Evolutionary conservation across 2,888 invertebrate genomes (phyloP).

Genomic region (Alloscopus bannaensis): DNA sequence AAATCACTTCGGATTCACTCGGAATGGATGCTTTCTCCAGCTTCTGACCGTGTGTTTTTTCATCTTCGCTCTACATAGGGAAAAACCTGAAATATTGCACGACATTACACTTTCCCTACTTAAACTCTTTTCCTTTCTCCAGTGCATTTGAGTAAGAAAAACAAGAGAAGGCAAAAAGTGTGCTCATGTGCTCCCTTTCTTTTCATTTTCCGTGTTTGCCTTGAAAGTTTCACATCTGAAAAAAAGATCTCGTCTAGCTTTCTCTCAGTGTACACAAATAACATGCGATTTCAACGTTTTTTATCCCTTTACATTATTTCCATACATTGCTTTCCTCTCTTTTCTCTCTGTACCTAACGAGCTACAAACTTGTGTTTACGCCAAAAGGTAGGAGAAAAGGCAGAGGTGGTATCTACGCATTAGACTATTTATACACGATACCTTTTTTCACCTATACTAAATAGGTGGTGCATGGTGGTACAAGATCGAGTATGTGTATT

Average conservation of each 20-base stretch:
- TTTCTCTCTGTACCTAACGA: no score
- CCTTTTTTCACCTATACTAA: no score
- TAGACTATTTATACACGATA: no score
- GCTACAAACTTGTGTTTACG: no score
- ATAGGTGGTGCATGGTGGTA: slow-evolving; percentile 2
- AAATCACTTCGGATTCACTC: slow-evolving; percentile 54
- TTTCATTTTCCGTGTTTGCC: slow-evolving; percentile 15
- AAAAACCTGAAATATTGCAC: neutral
- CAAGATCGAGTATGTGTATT: neutral
- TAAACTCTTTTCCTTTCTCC: slow-evolving; percentile 4
- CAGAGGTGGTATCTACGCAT: no score
- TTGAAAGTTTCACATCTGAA: no score
- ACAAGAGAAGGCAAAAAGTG: neutral
- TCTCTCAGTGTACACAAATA: slow-evolving; percentile 37
- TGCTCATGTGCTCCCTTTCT: neutral
- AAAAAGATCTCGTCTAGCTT: no score
- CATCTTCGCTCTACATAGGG: neutral
- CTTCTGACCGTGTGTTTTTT: slow-evolving; percentile 5
- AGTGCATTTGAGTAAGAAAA: slow-evolving; percentile 9
- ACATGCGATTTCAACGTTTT: slow-evolving; percentile 36
- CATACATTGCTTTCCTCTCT: neutral
- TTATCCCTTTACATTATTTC: slow-evolving; percentile 23
- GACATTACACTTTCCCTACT: slow-evolving; percentile 7
- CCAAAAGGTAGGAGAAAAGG: slow-evolving; percentile 14
- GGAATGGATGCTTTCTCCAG: slow-evolving; percentile 18